Evolutionary conservation across 2,113 vertebrate species (phyloP), one percentile per base, ranked within the genome.

Genomic region (Rhynchomys soricoides): DNA sequence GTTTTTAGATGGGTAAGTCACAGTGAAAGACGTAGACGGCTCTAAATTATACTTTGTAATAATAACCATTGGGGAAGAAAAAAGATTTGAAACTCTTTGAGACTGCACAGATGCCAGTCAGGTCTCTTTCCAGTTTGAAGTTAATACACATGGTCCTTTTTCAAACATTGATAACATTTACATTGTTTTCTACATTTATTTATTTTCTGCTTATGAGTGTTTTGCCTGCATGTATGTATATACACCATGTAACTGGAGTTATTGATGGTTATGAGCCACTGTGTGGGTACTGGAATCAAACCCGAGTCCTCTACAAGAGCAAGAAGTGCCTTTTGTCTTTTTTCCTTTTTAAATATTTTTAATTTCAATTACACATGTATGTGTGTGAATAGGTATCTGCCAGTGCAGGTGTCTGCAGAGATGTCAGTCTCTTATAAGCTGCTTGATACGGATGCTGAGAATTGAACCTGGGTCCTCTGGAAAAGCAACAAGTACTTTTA

Each of bases 31-130:
- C 94, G 52, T 62, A 68, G 1, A 57, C 79, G 13, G 13, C 78
- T 96, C 64, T 94, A 71, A 93, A 93, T 93, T 81, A 86, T 50
- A 43, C 43, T 93, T 94, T 57, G 16, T 59, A 59, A 50, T 68
- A 77, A 55, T 91, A 66, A 92, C 59, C 24, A 40, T 94, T 96
- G 93, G 29, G 45, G 29, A 95, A 96, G 90, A 89, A 24, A 94
- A 94, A 89, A 37, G 48, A 89, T 89, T 93, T 96, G 1, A 94
- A 91, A 78, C 13, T 95, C n/a, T 94, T 88, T 78, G 82, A 88
- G 52, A 93, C 45, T 87, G 22, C 3, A 86, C n/a, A 94, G 52
- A 66, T 89, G 89, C 59, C 94, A 94, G 88, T 92, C 52, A 94
- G 52, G 81, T 82, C 57, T 86, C 22, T 85, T 89, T 88, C 21